Conservation (phyloP, 2,888 invertebrate species). For the Aspidiotus destructor region DNA sequence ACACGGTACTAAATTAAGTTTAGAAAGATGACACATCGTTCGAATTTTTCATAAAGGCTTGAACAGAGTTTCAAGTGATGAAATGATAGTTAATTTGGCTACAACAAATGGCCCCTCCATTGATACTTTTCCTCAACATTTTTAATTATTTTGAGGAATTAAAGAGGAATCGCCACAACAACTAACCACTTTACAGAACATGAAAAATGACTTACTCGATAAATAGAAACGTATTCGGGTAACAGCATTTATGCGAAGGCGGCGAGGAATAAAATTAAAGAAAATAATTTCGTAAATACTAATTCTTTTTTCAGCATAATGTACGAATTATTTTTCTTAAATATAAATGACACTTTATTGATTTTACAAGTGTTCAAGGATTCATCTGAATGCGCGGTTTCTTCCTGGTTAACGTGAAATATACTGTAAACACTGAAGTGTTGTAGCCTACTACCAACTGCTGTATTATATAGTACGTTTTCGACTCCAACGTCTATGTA, state of each 20-base stretch:
- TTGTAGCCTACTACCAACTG: too few species aligned
- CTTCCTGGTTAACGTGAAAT: not conserved
- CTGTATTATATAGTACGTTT: too few species aligned
- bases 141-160: too few species aligned
- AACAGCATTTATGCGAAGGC: slow-evolving; percentile 1
- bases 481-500: too few species aligned
- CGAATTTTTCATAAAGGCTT: not conserved
- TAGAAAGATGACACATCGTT: not conserved
- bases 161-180: too few species aligned
- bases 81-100: not conserved
- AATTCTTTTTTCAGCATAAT: not conserved
- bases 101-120: too few species aligned
- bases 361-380: slow-evolving; percentile 12
- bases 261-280: not conserved
- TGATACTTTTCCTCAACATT: too few species aligned
- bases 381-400: slow-evolving; percentile 11
- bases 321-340: not conserved
- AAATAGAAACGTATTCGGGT: not conserved
- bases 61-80: not conserved
- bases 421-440: too few species aligned
- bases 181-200: too few species aligned
- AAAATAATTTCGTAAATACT: not conserved
- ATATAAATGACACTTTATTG: not conserved
- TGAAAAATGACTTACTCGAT: not conserved
- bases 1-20: too few species aligned